Conservation (phyloP, 92 coral and sea anemone genomes). For the Siderastrea siderea region DNA sequence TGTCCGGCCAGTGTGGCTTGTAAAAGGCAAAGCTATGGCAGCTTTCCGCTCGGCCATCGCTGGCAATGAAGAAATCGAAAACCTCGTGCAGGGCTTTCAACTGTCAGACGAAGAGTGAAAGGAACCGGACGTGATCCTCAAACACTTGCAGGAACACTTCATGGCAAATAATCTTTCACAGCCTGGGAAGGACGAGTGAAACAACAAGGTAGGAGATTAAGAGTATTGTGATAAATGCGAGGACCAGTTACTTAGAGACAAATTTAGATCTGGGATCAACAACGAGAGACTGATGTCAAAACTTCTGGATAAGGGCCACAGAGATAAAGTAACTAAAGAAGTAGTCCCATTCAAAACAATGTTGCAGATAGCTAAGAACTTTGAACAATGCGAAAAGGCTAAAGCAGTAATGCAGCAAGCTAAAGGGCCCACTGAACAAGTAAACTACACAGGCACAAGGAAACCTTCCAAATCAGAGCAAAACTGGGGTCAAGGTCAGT, state of each 20-base stretch:
- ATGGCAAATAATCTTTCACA: too few species aligned
- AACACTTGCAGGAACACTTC: too few species aligned
- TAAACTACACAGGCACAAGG: constrained; percentile 26
- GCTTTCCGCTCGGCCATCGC: too few species aligned
- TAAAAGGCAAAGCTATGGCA: too few species aligned
- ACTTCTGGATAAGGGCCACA: constrained; percentile 28
- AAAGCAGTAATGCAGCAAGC: constrained; percentile 18
- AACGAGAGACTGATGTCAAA: constrained; percentile 54
- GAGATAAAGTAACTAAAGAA: constrained; percentile 43
- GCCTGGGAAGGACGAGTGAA: too few species aligned
- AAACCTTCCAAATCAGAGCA: constrained; percentile 23
- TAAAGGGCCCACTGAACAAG: constrained; percentile 21
- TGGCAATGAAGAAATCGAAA: too few species aligned
- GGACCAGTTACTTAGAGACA: constrained; percentile 54
- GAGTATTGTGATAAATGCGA: constrained; percentile 64
- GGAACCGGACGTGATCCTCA: too few species aligned
- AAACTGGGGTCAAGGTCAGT: constrained; percentile 17
- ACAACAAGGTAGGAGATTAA: not conserved
- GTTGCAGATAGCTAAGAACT: constrained; percentile 50
- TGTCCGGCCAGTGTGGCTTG: too few species aligned
- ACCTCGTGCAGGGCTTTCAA: too few species aligned
- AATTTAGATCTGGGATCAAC: constrained; percentile 48
- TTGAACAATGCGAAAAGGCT: constrained; percentile 33
- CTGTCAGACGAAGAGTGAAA: too few species aligned
- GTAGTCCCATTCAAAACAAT: constrained; percentile 27